Evolutionary conservation across 1,140 invertebrate genomes (phyloP).

Genomic region (Drosophila tsacasi): DNA sequence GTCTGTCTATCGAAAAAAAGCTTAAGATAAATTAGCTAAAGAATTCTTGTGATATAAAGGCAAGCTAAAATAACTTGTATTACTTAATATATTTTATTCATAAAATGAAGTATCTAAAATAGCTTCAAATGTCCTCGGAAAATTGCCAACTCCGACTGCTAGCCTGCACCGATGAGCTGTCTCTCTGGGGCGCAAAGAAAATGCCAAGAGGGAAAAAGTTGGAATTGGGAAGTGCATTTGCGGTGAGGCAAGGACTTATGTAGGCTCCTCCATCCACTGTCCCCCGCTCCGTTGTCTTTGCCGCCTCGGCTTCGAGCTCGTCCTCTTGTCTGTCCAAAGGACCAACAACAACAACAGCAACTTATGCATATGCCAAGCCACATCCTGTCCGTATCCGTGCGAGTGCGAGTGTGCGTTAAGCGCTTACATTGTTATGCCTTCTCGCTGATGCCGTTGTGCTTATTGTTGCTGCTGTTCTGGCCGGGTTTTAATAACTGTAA

Average conservation of each 20-base stretch:
- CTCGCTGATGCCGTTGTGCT: constrained; percentile 44
- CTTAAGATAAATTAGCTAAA: background rate
- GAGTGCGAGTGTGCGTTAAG: constrained; percentile 61
- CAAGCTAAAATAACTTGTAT: background rate
- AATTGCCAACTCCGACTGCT: constrained; percentile 1
- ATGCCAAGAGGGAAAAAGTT: constrained; percentile 43
- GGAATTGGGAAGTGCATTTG: constrained; percentile 75
- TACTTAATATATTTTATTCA: background rate
- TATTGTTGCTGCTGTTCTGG: constrained; percentile 53
- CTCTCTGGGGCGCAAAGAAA: constrained; percentile 38
- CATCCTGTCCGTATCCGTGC: constrained; percentile 36
- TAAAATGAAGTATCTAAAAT: no score
- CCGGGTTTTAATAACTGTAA: constrained; percentile 74
- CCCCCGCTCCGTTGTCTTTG: constrained; percentile 30
- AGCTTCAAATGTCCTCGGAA: background rate
- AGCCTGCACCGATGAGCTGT: constrained; percentile 3
- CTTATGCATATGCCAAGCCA: constrained; percentile 65
- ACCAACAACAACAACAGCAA: constrained; percentile 21
- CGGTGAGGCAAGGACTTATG: constrained; percentile 63
- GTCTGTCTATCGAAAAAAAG: background rate
- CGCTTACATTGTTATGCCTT: constrained; percentile 73
- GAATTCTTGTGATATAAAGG: background rate
- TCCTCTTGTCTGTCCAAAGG: constrained; percentile 31
- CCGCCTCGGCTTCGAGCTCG: background rate
- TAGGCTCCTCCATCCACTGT: constrained; percentile 4